Base-by-base conservation (phyloP, 2,113 vertebrate species). In the Atrichornis clamosus region DNA sequence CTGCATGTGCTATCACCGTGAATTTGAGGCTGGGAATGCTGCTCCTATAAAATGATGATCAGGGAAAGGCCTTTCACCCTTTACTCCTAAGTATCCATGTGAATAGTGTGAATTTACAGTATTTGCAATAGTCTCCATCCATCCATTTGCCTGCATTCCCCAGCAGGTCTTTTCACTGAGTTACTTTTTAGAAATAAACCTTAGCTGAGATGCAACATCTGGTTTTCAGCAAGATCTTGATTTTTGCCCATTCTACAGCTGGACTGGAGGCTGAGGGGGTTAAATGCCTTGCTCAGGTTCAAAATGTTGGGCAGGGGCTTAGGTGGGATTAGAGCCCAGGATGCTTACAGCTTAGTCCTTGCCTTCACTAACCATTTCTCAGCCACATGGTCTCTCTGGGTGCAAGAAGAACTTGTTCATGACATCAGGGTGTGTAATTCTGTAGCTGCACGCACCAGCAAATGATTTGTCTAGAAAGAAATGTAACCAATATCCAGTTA, bases 301-400 rank as follows among this genome's bases (percentile, higher is more conserved):
- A 92, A 77, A 90, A 89, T 89, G 69, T 65, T 74, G 72, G 77
- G 59, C 85, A 85, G 56, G 21, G 63, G 87, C 80, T 97, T 97
- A 95, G 95, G 27, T 81, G 65, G 91, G 85, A 96, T 96, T 96
- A 95, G 84, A 91, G 49, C 42, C 85, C 67, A 88, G 83, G 94
- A 72, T 95, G 75, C 93, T 93, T 84, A 23, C 12, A 49, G 83
- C 27, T 95, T 68, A 89, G 69, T 59, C 87, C n/a, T 93, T 2
- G 11, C 65, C 75, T 95, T 83, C 44, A 37, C 83, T 84, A 82
- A 72, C 69, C 27, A 24, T 52, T 91, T 83, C 73, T 93, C 63
- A 87, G 50, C 76, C 90, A 35, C 27, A 6, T 65, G 85, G 60
- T 41, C 58, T 91, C 58, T 55, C 64, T 89, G 89, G 52, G 77